Evolutionary conservation across 2,888 invertebrate genomes (phyloP).

Genomic region (Frankliniella fusca): DNA sequence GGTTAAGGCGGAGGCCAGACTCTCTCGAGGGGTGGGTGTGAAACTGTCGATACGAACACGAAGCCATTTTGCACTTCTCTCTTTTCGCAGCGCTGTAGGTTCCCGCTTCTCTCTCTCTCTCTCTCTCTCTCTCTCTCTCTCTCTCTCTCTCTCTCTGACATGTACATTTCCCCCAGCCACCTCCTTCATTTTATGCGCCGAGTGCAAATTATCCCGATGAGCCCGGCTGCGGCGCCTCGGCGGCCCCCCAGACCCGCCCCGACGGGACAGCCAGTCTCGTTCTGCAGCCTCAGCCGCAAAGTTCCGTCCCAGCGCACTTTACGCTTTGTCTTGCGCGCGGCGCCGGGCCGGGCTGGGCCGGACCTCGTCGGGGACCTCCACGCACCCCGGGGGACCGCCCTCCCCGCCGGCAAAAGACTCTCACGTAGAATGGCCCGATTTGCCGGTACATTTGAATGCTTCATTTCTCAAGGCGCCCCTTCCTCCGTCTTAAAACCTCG

Average conservation of each 20-base stretch:
- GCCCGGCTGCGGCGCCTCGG: too few relatives aligned
- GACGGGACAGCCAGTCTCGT: too few relatives aligned
- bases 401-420: background rate
- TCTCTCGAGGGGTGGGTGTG: too few relatives aligned
- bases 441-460: constrained; percentile 26
- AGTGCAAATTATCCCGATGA: too few relatives aligned
- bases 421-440: background rate
- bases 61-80: background rate
- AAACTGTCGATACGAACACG: too few relatives aligned
- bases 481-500: background rate
- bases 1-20: background rate
- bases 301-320: background rate
- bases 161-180: too few relatives aligned
- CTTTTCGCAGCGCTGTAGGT: background rate
- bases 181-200: too few relatives aligned
- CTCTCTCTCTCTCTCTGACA: background rate
- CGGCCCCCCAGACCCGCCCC: too few relatives aligned
- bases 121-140: background rate
- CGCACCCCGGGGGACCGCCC: background rate
- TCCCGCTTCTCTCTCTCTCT: background rate
- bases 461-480: background rate
- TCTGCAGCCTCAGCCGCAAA: too few relatives aligned
- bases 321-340: background rate
- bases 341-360: background rate
- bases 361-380: background rate